Conservation (phyloP, 2,888 invertebrate species). For the Nephrocerus scutellatus region DNA sequence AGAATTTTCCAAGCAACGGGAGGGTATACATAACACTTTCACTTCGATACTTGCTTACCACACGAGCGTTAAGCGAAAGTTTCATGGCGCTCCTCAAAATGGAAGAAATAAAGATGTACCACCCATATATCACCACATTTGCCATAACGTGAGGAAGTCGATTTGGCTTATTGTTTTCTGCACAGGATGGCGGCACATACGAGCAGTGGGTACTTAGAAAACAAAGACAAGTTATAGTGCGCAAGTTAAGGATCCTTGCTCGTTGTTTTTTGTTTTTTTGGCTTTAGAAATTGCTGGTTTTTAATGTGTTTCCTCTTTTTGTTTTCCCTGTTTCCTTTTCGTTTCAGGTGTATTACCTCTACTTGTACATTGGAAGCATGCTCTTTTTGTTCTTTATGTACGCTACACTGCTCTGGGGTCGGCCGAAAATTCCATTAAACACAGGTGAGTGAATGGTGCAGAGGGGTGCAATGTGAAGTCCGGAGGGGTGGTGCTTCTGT, state of each 20-base stretch:
- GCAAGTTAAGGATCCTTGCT: conserved; percentile 3
- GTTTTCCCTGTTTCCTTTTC: conserved; percentile 6
- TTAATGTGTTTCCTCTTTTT: not conserved
- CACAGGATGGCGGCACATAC: too few relatives aligned
- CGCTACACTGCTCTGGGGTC: conserved; percentile 64
- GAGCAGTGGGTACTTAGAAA: conserved; percentile 12
- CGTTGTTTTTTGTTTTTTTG: not conserved
- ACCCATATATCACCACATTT: too few relatives aligned
- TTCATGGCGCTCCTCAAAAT: too few relatives aligned
- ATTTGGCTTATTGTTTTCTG: too few relatives aligned
- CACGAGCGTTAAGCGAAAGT: too few relatives aligned
- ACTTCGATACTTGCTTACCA: too few relatives aligned
- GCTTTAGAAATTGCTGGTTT: conserved; percentile 15
- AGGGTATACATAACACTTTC: too few relatives aligned
- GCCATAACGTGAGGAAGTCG: too few relatives aligned
- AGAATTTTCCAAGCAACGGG: too few relatives aligned
- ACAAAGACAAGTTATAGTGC: conserved; percentile 12
- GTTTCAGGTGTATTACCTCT: conserved; percentile 72
- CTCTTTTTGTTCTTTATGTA: conserved; percentile 78
- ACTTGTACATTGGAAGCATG: conserved; percentile 82
- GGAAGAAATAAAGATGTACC: too few relatives aligned
- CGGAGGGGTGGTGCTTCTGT: too few relatives aligned
- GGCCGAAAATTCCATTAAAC: conserved; percentile 52
- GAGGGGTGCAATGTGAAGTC: too few relatives aligned
- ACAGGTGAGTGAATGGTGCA: conserved; percentile 54